phyloP scores from a whole-genome alignment of 2,888 invertebrate species.

The Magallana nippona region DNA sequence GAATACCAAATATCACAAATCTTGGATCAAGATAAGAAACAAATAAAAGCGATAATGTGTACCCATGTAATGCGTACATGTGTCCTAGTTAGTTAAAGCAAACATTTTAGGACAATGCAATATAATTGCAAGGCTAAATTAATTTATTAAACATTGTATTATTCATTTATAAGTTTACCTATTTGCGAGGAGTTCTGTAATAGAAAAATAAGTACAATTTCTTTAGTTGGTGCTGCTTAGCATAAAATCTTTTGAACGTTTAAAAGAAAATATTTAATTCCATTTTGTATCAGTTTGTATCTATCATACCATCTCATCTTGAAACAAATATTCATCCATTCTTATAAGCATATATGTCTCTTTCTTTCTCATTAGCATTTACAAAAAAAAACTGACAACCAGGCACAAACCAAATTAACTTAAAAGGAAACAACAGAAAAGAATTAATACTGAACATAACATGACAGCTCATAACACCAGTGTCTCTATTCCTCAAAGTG shows the following conservation, averaged over 20 bases:
- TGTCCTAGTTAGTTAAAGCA: neutral
- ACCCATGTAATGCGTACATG: neutral
- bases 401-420: neutral
- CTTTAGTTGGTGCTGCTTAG: too few relatives aligned
- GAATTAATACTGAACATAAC: conserved; percentile 18
- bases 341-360: too few relatives aligned
- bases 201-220: too few relatives aligned
- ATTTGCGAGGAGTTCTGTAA: too few relatives aligned
- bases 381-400: neutral
- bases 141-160: too few relatives aligned
- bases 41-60: neutral
- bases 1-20: conserved; percentile 9
- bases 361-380: too few relatives aligned
- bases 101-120: neutral
- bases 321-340: too few relatives aligned
- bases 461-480: neutral
- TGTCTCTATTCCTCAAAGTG: conserved; percentile 4
- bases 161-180: too few relatives aligned
- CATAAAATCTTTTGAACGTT: too few relatives aligned
- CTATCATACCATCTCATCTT: too few relatives aligned
- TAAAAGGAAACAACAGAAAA: neutral
- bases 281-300: too few relatives aligned
- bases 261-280: too few relatives aligned
- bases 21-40: conserved; percentile 6
- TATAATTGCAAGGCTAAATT: neutral